Evolutionary conservation across 1,140 invertebrate species (phyloP).

Genomic region (Diprion similis): DNA sequence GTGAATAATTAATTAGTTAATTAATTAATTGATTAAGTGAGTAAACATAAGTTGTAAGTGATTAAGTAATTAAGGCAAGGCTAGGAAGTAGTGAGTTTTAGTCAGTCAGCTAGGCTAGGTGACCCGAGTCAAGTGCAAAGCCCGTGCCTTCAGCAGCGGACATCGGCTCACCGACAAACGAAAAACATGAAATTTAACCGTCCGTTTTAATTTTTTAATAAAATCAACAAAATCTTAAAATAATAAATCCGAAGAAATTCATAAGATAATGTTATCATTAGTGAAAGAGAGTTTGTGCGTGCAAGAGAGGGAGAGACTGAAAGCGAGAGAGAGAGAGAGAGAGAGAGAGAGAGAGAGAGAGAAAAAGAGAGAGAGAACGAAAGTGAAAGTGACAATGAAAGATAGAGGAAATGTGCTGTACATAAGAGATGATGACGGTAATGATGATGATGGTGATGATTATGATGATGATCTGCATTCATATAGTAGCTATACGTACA

Average conservation of each 20-base stretch:
- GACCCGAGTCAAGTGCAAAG: slow-evolving; percentile 64
- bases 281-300: neutral
- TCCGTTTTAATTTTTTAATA: slow-evolving; percentile 62
- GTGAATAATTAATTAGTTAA: neutral
- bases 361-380: slow-evolving; percentile 3
- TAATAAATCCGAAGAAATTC: slow-evolving; percentile 42
- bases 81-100: slow-evolving; percentile 47
- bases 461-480: too few species aligned
- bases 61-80: slow-evolving; percentile 34
- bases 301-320: slow-evolving; percentile 13
- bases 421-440: too few species aligned
- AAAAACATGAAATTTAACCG: slow-evolving; percentile 58
- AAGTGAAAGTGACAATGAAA: too few species aligned
- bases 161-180: slow-evolving; percentile 61
- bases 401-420: too few species aligned
- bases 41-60: slow-evolving; percentile 25
- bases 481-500: too few species aligned
- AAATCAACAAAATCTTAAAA: slow-evolving; percentile 47
- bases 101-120: slow-evolving; percentile 59
- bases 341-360: neutral
- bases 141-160: slow-evolving; percentile 63
- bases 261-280: slow-evolving; percentile 26
- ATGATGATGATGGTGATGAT: too few species aligned
- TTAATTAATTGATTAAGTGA: slow-evolving; percentile 6
- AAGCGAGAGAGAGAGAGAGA: neutral